Percentiles rank a stretch among this genome's conserved stretches.
Evolutionary conservation across 2,888 invertebrate species (phyloP).

Genomic region (Lacanobia wlatinum): DNA sequence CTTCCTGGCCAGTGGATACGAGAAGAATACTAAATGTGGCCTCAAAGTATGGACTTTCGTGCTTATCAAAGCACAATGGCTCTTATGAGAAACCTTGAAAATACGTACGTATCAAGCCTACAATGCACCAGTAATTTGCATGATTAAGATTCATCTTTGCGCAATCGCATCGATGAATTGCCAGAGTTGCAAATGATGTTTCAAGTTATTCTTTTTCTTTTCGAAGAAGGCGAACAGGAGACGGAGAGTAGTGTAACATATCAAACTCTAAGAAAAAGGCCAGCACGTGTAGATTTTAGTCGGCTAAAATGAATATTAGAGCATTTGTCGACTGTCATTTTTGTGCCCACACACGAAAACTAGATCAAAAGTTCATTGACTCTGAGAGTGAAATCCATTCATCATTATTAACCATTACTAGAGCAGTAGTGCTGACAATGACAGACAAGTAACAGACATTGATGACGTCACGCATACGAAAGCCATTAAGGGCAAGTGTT

Average conservation of each 20-base stretch:
- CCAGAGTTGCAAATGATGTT: constrained; percentile 35
- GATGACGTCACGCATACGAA: constrained; percentile 78
- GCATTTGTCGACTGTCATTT: constrained; percentile 76
- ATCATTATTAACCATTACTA: constrained; percentile 82
- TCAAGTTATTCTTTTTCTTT: constrained; percentile 28
- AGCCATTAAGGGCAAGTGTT: constrained; percentile 74
- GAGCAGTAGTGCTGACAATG: constrained; percentile 84
- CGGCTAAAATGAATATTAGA: constrained; percentile 67
- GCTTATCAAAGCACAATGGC: constrained; percentile 40
- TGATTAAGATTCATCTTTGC: constrained; percentile 34
- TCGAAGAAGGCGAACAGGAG: constrained; percentile 33
- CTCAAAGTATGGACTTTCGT: constrained; percentile 70
- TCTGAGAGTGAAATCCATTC: constrained; percentile 87
- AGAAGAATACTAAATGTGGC: constrained; percentile 80
- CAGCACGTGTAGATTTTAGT: constrained; percentile 66
- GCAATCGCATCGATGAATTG: constrained; percentile 22
- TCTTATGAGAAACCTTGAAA: constrained; percentile 30
- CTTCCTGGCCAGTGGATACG: constrained; percentile 79
- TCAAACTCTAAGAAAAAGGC: constrained; percentile 57
- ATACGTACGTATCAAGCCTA: constrained; percentile 13
- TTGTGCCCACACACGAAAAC: constrained; percentile 83
- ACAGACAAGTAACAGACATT: constrained; percentile 77
- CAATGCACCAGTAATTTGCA: constrained; percentile 44
- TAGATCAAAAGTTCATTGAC: constrained; percentile 88
- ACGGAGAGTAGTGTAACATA: constrained; percentile 36